Evolutionary conservation across 2,797 vertebrate species (phyloP), one percentile per base, ranked within the genome.

Genomic region (Rhynchotus rufescens): DNA sequence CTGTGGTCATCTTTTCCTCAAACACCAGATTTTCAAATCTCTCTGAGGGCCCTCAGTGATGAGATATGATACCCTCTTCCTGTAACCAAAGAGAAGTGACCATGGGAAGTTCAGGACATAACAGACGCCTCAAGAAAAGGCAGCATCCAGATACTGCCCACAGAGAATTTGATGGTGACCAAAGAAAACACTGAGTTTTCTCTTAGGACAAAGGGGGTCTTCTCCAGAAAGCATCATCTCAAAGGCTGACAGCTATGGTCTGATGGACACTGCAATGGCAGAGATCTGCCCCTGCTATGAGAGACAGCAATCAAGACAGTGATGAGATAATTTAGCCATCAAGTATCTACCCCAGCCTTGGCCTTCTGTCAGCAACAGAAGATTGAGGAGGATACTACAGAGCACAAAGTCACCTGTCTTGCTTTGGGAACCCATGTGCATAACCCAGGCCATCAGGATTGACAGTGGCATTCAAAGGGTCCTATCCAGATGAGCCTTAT

Each of bases 401-500:
- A 68, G n/a, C 25, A 67, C 36, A 57, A 13, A 42, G 54, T 3
- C 61, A 14, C 42, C 57, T 80, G 0, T 68, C 45, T 86, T 69
- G 62, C 62, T 78, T 81, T 72, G 42, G 51, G 45, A 90, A 83
- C 45, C 45, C 42, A 34, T 75, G n/a, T 23, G 28, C 12, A 7
- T 34, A 51, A 32, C 54, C 30, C 16, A n/a, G 30, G 54, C 30
- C 54, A n/a, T 56, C 7, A 1, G 9, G 19, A 86, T 42, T 60
- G 57, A 69, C 32, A 61, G 32, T 36, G 69, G 20, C 6, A 4
- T 42, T 92, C 12, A 21, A 64, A 22, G 44, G 42, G 71, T 85
- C 32, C 73, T 66, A 47, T 36, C 72, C 42, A 30, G 76, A 90
- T 90, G 85, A 83, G 62, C 28, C 16, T 90, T 91, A 90, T 66